phyloP scores from a whole-genome alignment of 2,797 vertebrate genomes.

The Peromyscus melanophrys region DNA sequence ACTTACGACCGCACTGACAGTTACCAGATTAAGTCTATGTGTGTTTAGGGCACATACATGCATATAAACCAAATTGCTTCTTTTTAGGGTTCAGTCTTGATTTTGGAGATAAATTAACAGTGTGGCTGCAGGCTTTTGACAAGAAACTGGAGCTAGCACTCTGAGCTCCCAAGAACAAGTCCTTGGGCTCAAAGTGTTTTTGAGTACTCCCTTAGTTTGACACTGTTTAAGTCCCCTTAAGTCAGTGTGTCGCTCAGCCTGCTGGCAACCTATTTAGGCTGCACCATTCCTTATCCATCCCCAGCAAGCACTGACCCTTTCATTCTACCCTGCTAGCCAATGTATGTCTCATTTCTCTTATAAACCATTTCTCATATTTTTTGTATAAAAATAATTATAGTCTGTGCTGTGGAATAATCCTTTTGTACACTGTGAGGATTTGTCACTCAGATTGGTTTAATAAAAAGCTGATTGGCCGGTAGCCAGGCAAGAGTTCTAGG shows the following conservation, averaged over 20 bases:
- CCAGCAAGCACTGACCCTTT: not conserved
- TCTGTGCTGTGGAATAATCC: not conserved
- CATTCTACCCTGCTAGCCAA: not conserved
- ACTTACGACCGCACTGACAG: not conserved
- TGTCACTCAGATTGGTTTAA: not conserved
- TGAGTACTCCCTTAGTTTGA: not conserved
- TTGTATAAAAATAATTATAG: not conserved
- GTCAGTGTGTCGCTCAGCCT: not conserved
- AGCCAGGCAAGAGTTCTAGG: not conserved
- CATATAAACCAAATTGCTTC: not conserved
- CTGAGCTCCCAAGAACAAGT: not conserved
- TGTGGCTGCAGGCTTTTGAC: not conserved
- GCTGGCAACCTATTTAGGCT: not conserved
- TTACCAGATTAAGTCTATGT: not conserved
- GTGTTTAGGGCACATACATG: not conserved
- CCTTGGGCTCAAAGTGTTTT: not conserved
- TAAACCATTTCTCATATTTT: not conserved
- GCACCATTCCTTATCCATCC: not conserved
- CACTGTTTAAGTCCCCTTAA: not conserved
- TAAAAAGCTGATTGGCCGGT: not conserved
- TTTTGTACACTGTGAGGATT: not conserved
- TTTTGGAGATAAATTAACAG: not conserved
- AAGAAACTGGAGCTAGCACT: constrained; percentile 1
- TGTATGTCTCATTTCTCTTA: constrained; percentile 16
- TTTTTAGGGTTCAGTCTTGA: constrained; percentile 27